Evolutionary conservation across 2,888 invertebrate species (phyloP), one percentile per base, ranked within the genome.

Genomic region (Mactromeris polynyma): DNA sequence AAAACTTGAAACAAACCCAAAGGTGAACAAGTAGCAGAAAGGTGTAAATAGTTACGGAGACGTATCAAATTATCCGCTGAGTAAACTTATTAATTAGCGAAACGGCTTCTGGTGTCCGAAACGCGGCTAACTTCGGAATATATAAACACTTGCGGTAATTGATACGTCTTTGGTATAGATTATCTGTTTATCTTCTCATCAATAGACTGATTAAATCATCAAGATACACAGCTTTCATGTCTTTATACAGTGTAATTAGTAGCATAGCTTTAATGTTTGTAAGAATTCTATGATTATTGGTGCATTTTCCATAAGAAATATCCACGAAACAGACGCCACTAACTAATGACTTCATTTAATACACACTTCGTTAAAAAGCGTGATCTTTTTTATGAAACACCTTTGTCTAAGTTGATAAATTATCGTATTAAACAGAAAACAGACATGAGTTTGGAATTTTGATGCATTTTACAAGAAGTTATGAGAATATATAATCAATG

Each of bases 81-180:
- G 89, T 89, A 89, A 89, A 89, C 89, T 54, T 40, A 89, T 86
- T 83, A 89, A 89, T 89, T 89, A 89, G 80, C 51, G 26, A 54
- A 40, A n/a, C 36, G 42, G 54, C 86, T 77, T 69, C 77, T 83
- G 86, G 85, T 89, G 84, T 84, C 84, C 84, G 84, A 84, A 78
- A 46, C 77, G 38, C 33, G 84, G 84, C 54, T 54, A 77, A 77
- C 51, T 77, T 84, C 84, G 33, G 78, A 38, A 78, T 51, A 51
- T 84, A 84, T 84, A 78, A 78, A 84, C 84, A 84, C 84, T 84
- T 84, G 33, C 17, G 51, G 84, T 84, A 84, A 84, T 38, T 73
- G 77, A 84, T 84, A 84, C 51, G 36, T 36, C 54, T 84, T 78
- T 84, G 84, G 78, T 38, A 54, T 84, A 54, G 77, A 84, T 84